Evolutionary conservation across 2,888 invertebrate genomes (phyloP), one percentile per base, ranked within the genome.

Genomic region (Calameuta idolon): DNA sequence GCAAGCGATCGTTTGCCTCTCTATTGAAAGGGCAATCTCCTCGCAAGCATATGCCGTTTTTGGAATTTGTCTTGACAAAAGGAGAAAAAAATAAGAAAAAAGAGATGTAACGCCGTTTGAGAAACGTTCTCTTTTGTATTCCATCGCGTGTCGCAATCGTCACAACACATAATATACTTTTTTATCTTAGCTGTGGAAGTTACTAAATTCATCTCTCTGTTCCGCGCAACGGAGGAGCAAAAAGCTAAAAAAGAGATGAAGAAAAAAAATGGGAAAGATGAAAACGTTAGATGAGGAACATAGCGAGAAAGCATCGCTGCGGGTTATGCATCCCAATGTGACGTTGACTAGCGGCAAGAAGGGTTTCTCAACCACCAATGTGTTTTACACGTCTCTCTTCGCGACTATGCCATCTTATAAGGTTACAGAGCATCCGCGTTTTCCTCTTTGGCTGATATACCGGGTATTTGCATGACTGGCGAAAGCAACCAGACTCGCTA

Each of bases 381-480:
- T 74, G 37, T 34, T 35, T 74, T n/a, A 34, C 74, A 74, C 74
- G 74, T 74, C 30, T 74, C 31, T 71, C 71, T 11, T 71, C 71
- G 31, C 31, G 74, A 74, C 74, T 35, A 15, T 34, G 35, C 35
- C 74, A 35, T 35, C 74, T 74, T 74, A 74, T n/a, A 74, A 33
- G 34, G 74, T 35, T 74, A 74, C 74, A n/a, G 69, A 69, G 69
- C 77, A 69, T 69, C 35, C 73, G 76, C 77, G 76, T 82, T 81
- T 76, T 80, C 34, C 71, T 71, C 71, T 33, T 30, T 33, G 71
- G 71, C 23, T 34, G 71, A 34, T 71, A 71, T 23, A 12, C 71
- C 33, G 75, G 74, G 78, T 83, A 84, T 85, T 86, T 85, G 84
- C 85, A 84, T 84, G 84, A 82, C 83, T 85, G 81, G 82, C 83